Evolutionary conservation across 1,140 invertebrate species (phyloP), one percentile per base, ranked within the genome.

Genomic region (Triops longicaudatus): DNA sequence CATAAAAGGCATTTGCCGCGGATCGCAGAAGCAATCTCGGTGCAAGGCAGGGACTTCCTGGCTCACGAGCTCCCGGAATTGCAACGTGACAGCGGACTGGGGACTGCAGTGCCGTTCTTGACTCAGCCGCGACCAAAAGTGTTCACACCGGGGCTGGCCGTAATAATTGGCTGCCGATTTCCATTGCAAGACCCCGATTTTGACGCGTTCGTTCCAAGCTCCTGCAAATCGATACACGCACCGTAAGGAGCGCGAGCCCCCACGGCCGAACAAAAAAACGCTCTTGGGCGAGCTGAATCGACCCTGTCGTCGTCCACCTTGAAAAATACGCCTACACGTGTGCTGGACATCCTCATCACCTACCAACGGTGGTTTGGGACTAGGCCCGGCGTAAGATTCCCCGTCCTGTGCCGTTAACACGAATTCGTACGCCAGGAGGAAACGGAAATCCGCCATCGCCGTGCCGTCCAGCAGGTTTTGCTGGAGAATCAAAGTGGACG

Each of bases 221-320:
- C 89, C 88, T 83, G 91, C 89, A 81, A 94, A 93, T 81, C 89
- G 88, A 81, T 92, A 89, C 43, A 89, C 85, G 82, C 92, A 94
- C 77, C 87, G 91, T 37, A 94, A 82, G 82, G 92, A 91, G 79
- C 88, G 87, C 11, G 90, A 87, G 1, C 92, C 92, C 1, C 92
- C 92, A 75, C 92, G 86, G 1, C 92, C 92, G 80, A 91, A 94
- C 80, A 92, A 89, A 84, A 94, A 94, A 22, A 93, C 92, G 80
- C 90, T 92, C 79, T 88, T 88, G 0, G 92, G 91, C 1, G 92
- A 92, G 80, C 88, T 88, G 81, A 93, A 92, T 81, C 86, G 87
- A 5, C 91, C 77, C 75, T 76, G 78, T 42, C 63, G 77, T 79
- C 37, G 41, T 73, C 44, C 50, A 81, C 89, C 85, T 83, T 77